Percentiles rank a stretch among this genome's conserved stretches.
Conservation (phyloP, 2,113 vertebrate genomes). For the Alexandromys fortis region DNA sequence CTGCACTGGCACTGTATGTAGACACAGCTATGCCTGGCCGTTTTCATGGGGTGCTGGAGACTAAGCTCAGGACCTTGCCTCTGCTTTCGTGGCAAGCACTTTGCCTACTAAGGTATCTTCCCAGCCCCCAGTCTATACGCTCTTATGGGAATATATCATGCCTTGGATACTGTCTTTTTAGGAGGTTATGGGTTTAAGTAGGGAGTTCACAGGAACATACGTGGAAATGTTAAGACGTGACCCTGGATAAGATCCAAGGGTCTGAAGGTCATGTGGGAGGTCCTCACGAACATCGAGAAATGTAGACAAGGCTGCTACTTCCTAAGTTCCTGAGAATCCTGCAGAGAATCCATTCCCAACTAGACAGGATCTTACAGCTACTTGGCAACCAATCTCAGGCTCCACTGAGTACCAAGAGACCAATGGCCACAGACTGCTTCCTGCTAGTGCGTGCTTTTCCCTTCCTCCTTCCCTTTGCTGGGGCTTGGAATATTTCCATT, state of each 20-base stretch:
- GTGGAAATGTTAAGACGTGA: background rate
- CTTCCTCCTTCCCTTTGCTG: background rate
- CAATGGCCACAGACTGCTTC: conserved; percentile 18
- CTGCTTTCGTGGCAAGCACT: background rate
- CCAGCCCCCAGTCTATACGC: background rate
- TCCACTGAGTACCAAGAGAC: background rate
- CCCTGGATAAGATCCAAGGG: background rate
- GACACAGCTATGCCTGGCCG: too few species aligned
- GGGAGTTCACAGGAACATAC: background rate
- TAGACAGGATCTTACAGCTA: background rate
- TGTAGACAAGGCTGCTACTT: background rate
- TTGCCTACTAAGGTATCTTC: background rate
- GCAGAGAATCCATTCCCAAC: background rate
- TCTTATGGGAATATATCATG: background rate
- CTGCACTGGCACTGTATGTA: background rate
- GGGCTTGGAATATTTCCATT: background rate
- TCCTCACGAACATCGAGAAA: background rate
- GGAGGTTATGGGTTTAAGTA: background rate
- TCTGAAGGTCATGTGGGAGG: background rate
- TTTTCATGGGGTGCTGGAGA: too few species aligned
- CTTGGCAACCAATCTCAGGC: conserved; percentile 39
- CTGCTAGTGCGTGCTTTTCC: background rate
- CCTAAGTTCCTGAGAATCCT: background rate
- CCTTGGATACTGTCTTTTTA: background rate
- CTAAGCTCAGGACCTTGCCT: too few species aligned